phyloP scores from a whole-genome alignment of 1,140 invertebrate species.

The Drosophila sp. region DNA sequence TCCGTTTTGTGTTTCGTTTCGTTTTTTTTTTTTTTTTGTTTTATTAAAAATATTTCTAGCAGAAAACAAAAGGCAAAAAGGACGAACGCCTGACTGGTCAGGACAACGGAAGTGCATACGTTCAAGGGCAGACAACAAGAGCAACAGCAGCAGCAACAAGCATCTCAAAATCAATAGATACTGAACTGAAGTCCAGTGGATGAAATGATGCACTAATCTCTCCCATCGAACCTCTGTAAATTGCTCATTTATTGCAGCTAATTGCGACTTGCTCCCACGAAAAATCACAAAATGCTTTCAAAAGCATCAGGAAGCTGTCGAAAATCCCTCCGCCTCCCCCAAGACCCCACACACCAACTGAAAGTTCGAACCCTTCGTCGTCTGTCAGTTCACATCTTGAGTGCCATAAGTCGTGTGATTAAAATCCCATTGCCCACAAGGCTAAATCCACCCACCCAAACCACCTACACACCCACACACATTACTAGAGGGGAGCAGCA shows the following conservation, averaged over 20 bases:
- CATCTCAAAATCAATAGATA: slow-evolving; percentile 54
- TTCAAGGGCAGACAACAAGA: slow-evolving; percentile 64
- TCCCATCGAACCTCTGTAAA: slow-evolving; percentile 51
- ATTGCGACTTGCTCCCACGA: slow-evolving; percentile 79
- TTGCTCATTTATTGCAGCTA: slow-evolving; percentile 83
- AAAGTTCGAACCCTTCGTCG: slow-evolving; percentile 64
- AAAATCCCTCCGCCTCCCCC: slow-evolving; percentile 21
- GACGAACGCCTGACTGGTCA: slow-evolving; percentile 38
- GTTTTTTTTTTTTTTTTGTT: slow-evolving; percentile 48
- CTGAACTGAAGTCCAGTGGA: not conserved
- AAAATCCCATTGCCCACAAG: slow-evolving; percentile 82
- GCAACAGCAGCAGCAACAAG: slow-evolving; percentile 27
- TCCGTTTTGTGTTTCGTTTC: slow-evolving; percentile 23
- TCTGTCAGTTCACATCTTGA: slow-evolving; percentile 81
- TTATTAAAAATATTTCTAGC: slow-evolving; percentile 72
- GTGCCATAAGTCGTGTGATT: slow-evolving; percentile 83
- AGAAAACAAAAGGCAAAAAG: slow-evolving; percentile 60
- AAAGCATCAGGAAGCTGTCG: slow-evolving; percentile 63
- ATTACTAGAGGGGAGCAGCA: slow-evolving; percentile 27
- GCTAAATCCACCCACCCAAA: slow-evolving; percentile 67
- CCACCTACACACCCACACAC: slow-evolving; percentile 25
- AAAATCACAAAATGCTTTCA: slow-evolving; percentile 81
- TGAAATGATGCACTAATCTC: slow-evolving; percentile 20
- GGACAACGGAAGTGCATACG: slow-evolving; percentile 68
- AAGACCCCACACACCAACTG: slow-evolving; percentile 13